phyloP scores from a whole-genome alignment of 2,888 invertebrate genomes.

The Andrena dorsata region DNA sequence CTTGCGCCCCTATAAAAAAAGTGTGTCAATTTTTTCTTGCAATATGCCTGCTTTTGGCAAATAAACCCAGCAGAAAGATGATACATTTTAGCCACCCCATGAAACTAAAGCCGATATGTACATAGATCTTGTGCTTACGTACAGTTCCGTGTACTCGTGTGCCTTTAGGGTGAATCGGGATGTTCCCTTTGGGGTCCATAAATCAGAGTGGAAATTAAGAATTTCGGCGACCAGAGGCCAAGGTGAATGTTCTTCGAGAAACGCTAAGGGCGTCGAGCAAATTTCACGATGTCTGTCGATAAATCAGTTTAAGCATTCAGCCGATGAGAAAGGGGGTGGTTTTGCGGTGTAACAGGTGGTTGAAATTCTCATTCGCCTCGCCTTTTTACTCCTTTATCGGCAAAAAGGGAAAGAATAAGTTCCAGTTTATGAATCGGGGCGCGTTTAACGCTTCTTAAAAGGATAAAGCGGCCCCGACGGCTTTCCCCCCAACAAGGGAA shows the following conservation, averaged over 20 bases:
- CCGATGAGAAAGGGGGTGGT: conserved; percentile 78
- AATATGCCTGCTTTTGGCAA: conserved; percentile 21
- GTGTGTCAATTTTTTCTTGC: conserved; percentile 23
- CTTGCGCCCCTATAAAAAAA: conserved; percentile 34
- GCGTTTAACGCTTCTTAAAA: conserved; percentile 84
- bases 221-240: conserved; percentile 32
- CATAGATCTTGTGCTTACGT: neutral
- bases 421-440: conserved; percentile 82
- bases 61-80: conserved; percentile 3
- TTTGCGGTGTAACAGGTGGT: conserved; percentile 83
- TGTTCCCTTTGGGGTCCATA: neutral
- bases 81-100: neutral
- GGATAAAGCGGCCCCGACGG: conserved; percentile 78
- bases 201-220: conserved; percentile 44
- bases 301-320: conserved; percentile 81
- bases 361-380: conserved; percentile 82
- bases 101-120: neutral
- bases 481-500: conserved; percentile 71
- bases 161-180: neutral
- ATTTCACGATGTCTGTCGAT: conserved; percentile 79
- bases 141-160: neutral
- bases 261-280: conserved; percentile 64
- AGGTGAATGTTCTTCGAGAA: conserved; percentile 43
- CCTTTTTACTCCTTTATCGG: conserved; percentile 83
- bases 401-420: conserved; percentile 82